phyloP scores from a whole-genome alignment of 2,797 vertebrate genomes.

The Heliangelus exortis region DNA sequence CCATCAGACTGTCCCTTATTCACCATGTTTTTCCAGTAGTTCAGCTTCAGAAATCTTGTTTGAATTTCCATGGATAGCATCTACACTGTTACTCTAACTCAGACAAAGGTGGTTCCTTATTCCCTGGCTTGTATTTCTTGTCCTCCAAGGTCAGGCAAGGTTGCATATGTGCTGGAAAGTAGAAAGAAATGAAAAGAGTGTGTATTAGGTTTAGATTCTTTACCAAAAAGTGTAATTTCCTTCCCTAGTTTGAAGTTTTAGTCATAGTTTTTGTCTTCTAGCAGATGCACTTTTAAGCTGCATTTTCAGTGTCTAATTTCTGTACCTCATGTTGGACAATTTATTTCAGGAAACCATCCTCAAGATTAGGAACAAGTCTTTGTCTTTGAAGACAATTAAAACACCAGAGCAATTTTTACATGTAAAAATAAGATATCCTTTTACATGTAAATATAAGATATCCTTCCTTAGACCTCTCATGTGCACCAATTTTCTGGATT shows the following conservation, averaged over 20 bases:
- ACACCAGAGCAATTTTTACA: background rate
- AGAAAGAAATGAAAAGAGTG: background rate
- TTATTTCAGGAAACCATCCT: background rate
- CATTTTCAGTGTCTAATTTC: background rate
- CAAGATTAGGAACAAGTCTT: background rate
- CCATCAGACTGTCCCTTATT: background rate
- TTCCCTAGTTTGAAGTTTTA: background rate
- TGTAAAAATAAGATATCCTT: background rate
- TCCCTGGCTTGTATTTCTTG: background rate
- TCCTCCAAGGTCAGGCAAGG: background rate
- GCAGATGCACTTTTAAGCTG: background rate
- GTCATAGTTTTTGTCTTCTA: background rate
- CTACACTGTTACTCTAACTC: background rate
- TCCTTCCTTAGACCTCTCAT: background rate
- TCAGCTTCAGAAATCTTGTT: background rate
- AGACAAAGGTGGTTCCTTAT: background rate
- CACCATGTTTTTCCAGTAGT: background rate
- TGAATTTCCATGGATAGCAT: background rate
- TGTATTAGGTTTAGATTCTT: background rate
- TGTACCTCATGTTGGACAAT: background rate
- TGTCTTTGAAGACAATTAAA: background rate
- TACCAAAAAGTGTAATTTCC: background rate
- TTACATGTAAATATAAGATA: background rate
- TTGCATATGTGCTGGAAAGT: background rate
- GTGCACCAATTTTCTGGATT: background rate